Base-by-base conservation (phyloP, 2,888 invertebrate genomes). In the Aphidoletes aphidimyza region DNA sequence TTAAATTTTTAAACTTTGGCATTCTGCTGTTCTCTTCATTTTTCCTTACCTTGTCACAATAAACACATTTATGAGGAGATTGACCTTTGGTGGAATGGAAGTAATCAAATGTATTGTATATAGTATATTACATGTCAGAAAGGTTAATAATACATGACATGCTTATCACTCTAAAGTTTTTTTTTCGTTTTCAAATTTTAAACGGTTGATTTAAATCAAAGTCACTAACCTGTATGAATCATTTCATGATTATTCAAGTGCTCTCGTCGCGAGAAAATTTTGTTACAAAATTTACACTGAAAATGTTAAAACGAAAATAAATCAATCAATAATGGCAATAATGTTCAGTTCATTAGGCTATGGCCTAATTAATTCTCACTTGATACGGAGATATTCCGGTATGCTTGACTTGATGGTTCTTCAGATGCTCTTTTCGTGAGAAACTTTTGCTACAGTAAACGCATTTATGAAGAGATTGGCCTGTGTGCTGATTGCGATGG, bases 61-160 rank as follows among this genome's bases (percentile, higher is more conserved):
- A 94, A 84, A 95, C 94, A 91, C 96, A 96, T 86, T 94, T 94
- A 88, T 95, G 96, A 0, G 95, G 96, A 89, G 95, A 96, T 88
- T 94, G 94, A 85, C 78, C 78, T 54, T 2, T n/a, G 42, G 14
- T 9, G 14, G 42, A 42, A 42, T 42, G 8, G 8, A 42, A 42
- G 14, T 14, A 42, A 42, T 42, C 42, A 42, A 9, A 42, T 42
- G 6, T 9, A 42, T 42, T 54, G 54, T 19, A 19, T 54, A 19
- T 42, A 14, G 8, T 42, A 3, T 22, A 8, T 22, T 54, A n/a
- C 54, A 22, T n/a, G n/a, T n/a, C n/a, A n/a, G n/a, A n/a, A n/a
- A n/a, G n/a, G 9, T 9, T 47, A 2, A 17, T 17, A 47, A 17
- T 47, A 19, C 19, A 11, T 47, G 47, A n/a, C n/a, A n/a, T n/a